phyloP scores from a whole-genome alignment of 1,140 invertebrate genomes.

The Drosophila suzukii region DNA sequence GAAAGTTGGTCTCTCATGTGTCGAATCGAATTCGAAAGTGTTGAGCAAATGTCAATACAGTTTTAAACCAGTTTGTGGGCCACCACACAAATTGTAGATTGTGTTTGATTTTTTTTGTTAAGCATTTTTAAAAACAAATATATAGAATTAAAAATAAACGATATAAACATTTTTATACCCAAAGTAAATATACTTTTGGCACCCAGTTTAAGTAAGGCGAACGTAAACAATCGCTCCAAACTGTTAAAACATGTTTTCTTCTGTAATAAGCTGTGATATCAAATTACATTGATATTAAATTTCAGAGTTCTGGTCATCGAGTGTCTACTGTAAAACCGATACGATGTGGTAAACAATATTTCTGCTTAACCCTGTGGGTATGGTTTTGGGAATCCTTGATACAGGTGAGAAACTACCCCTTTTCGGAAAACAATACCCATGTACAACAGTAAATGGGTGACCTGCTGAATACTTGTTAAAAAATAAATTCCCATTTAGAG shows the following conservation, averaged over 20 bases:
- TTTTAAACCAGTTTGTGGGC: too few relatives aligned
- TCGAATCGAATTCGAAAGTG: not conserved
- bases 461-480: slow-evolving; percentile 33
- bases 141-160: too few relatives aligned
- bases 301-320: not conserved
- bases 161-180: not conserved
- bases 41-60: too few relatives aligned
- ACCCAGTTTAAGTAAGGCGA: not conserved
- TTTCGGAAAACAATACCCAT: slow-evolving; percentile 1
- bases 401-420: slow-evolving; percentile 42
- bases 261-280: not conserved
- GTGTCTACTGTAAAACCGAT: slow-evolving; percentile 19
- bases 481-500: slow-evolving; percentile 16
- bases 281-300: not conserved
- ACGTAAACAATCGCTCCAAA: not conserved
- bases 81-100: too few relatives aligned
- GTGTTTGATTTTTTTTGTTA: too few relatives aligned
- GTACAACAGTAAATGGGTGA: not conserved
- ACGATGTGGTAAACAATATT: slow-evolving; percentile 2
- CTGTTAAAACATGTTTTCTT: slow-evolving; percentile 2
- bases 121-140: too few relatives aligned
- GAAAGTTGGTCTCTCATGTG: too few relatives aligned
- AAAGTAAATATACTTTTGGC: not conserved
- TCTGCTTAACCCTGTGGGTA: not conserved
- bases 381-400: slow-evolving; percentile 9